Conservation (phyloP, 1,140 invertebrate species). For the Hyles euphorbiae region DNA sequence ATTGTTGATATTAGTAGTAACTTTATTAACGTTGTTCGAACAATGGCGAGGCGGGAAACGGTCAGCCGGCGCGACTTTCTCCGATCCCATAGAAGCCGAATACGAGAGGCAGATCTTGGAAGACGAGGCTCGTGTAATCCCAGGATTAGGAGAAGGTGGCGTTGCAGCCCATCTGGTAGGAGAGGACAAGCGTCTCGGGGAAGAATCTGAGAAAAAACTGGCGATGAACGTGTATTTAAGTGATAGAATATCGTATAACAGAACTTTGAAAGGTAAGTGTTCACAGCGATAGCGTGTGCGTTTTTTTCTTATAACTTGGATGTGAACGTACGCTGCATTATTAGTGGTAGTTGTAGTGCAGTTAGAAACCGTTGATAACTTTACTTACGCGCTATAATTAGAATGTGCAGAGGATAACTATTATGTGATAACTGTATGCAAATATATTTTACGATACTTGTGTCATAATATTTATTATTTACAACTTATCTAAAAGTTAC, state of each 20-base stretch:
- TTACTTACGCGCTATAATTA: too few species aligned
- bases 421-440: too few species aligned
- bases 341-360: too few species aligned
- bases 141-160: slow-evolving; percentile 58
- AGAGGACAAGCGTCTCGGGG: slow-evolving; percentile 47
- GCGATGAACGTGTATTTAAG: slow-evolving; percentile 66
- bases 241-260: slow-evolving; percentile 60
- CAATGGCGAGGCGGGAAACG: slow-evolving; percentile 57
- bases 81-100: slow-evolving; percentile 32
- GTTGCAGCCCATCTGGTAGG: slow-evolving; percentile 43
- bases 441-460: too few species aligned
- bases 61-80: slow-evolving; percentile 30
- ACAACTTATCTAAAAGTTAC: too few species aligned
- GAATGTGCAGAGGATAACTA: too few species aligned
- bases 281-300: too few species aligned
- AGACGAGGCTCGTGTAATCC: slow-evolving; percentile 55
- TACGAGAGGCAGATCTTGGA: slow-evolving; percentile 52
- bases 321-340: not conserved
- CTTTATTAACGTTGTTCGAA: slow-evolving; percentile 50
- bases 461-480: too few species aligned
- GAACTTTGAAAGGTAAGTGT: slow-evolving; percentile 52
- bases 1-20: slow-evolving; percentile 46
- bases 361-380: too few species aligned
- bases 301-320: not conserved
- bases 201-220: slow-evolving; percentile 56